Conservation (phyloP, 2,113 vertebrate genomes). For the Spea bombifrons region DNA sequence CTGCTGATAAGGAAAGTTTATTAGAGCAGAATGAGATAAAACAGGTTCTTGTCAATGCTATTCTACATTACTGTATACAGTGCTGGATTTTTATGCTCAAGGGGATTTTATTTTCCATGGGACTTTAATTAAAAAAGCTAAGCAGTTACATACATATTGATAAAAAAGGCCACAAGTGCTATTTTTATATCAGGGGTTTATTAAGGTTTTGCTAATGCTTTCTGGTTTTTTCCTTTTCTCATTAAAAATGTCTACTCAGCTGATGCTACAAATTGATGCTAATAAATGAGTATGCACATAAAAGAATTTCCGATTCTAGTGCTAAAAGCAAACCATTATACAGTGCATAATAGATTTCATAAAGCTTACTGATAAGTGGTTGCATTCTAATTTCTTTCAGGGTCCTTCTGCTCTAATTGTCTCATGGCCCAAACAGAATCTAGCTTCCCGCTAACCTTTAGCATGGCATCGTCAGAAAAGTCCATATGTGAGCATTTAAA, state of each 20-base stretch:
- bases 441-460: slow-evolving; percentile 72
- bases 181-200: slow-evolving; percentile 49
- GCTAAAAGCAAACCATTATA: slow-evolving; percentile 65
- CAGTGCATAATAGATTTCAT: slow-evolving; percentile 62
- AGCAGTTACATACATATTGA: slow-evolving; percentile 43
- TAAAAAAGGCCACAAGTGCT: slow-evolving; percentile 25
- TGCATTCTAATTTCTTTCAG: slow-evolving; percentile 65
- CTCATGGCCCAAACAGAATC: slow-evolving; percentile 64
- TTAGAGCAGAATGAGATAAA: too few species aligned
- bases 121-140: neutral
- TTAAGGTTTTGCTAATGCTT: slow-evolving; percentile 57
- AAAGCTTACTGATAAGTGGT: slow-evolving; percentile 64
- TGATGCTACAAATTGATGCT: slow-evolving; percentile 61
- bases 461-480: slow-evolving; percentile 61
- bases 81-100: too few species aligned
- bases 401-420: slow-evolving; percentile 74
- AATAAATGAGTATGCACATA: slow-evolving; percentile 67
- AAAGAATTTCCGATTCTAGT: slow-evolving; percentile 59
- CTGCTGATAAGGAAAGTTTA: too few species aligned
- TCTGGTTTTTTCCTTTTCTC: slow-evolving; percentile 50
- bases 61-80: too few species aligned
- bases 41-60: too few species aligned
- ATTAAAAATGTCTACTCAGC: slow-evolving; percentile 56
- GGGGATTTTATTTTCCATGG: too few species aligned
- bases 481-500: slow-evolving; percentile 49